phyloP scores from a whole-genome alignment of 2,113 vertebrate genomes.

The Lasiurus borealis region DNA sequence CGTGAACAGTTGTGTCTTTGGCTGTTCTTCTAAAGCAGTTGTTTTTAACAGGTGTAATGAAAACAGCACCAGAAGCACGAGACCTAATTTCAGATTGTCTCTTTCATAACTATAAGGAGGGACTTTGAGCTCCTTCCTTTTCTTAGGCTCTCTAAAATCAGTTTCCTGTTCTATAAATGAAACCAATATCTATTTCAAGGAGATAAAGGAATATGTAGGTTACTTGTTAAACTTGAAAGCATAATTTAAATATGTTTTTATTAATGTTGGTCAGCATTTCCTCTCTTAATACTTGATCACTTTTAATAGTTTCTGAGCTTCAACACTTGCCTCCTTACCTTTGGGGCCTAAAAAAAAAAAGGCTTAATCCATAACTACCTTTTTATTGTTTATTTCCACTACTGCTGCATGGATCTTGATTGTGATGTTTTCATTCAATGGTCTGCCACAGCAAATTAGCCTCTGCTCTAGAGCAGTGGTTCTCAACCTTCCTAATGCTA shows the following conservation, averaged over 20 bases:
- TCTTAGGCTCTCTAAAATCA: neutral
- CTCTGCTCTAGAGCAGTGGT: neutral
- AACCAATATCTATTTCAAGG: neutral
- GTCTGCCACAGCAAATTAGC: neutral
- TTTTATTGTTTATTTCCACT: neutral
- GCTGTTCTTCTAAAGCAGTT: neutral
- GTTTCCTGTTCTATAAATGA: slow-evolving; percentile 56
- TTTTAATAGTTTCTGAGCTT: slow-evolving; percentile 9
- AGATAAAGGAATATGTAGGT: neutral
- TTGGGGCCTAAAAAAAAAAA: neutral
- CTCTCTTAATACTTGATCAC: neutral
- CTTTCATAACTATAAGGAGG: neutral
- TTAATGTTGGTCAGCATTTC: slow-evolving; percentile 17
- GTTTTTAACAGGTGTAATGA: slow-evolving; percentile 7
- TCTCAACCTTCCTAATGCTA: too few species aligned
- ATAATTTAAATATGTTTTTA: slow-evolving; percentile 6
- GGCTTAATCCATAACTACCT: neutral
- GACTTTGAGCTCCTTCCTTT: neutral
- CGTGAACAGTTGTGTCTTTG: neutral
- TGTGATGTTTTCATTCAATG: neutral
- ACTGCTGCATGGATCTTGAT: slow-evolving; percentile 8
- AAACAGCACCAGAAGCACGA: slow-evolving; percentile 1
- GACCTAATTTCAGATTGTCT: neutral
- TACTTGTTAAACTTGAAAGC: slow-evolving; percentile 26
- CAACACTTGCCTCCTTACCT: neutral